A percentile compares a stretch with the other conserved stretches of the same genome.
Evolutionary conservation across 1,140 invertebrate species (phyloP).

Genomic region (Phocides pigmalion): DNA sequence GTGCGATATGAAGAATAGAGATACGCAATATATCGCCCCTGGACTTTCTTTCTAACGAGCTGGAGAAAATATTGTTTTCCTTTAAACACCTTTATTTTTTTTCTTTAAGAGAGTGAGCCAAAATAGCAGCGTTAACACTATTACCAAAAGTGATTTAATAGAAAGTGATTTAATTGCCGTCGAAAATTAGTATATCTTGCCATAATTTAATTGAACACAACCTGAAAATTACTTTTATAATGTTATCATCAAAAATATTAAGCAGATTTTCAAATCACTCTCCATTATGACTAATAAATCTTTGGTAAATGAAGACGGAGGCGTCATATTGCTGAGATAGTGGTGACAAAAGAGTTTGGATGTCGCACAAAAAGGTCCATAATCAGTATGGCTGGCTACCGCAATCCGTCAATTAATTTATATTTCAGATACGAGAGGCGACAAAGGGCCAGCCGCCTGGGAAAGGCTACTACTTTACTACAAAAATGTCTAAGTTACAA

Average conservation of each 20-base stretch:
- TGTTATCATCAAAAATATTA: not conserved
- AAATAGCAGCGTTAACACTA: too few relatives aligned
- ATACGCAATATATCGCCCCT: not conserved
- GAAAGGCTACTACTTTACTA: slow-evolving; percentile 60
- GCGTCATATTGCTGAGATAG: slow-evolving; percentile 60
- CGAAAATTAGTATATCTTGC: too few relatives aligned
- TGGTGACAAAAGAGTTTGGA: slow-evolving; percentile 69
- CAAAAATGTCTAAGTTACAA: slow-evolving; percentile 11
- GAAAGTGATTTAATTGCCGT: too few relatives aligned
- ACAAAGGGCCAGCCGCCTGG: slow-evolving; percentile 65
- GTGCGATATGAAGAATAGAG: slow-evolving; percentile 29
- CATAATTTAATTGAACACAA: too few relatives aligned
- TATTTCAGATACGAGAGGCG: slow-evolving; percentile 72
- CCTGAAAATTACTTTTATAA: not conserved
- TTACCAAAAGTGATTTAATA: too few relatives aligned
- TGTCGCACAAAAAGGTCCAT: slow-evolving; percentile 68
- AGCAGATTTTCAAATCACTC: slow-evolving; percentile 8
- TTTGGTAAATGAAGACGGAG: slow-evolving; percentile 45
- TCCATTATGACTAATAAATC: slow-evolving; percentile 22
- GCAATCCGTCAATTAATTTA: slow-evolving; percentile 81
- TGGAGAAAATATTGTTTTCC: slow-evolving; percentile 6
- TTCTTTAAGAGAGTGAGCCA: too few relatives aligned
- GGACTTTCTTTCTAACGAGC: slow-evolving; percentile 1
- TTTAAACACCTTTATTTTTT: too few relatives aligned
- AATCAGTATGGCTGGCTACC: slow-evolving; percentile 67